Evolutionary conservation across 2,113 vertebrate species (phyloP).

Genomic region (Plestiodon gilberti): DNA sequence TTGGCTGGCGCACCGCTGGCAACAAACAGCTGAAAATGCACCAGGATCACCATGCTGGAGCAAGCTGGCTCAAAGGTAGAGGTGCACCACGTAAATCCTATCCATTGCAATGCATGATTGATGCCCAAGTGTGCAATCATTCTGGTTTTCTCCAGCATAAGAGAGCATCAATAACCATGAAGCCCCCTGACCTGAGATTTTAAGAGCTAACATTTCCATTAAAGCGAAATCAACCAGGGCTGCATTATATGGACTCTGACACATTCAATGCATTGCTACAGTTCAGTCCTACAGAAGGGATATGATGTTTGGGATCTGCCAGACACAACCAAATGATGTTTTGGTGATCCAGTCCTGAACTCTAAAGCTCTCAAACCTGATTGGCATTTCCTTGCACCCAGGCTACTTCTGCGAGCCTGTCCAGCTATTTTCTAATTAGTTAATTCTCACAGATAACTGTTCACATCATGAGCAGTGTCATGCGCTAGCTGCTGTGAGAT

Average conservation of each 20-base stretch:
- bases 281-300: not conserved
- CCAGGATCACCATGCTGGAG: constrained; percentile 55
- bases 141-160: not conserved
- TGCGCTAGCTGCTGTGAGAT: too few species aligned
- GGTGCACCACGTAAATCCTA: not conserved
- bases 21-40: constrained; percentile 33
- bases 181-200: not conserved
- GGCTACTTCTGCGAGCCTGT: not conserved
- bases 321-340: not conserved
- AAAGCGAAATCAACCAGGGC: not conserved
- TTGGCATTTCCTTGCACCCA: not conserved
- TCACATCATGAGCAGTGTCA: not conserved
- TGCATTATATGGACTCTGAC: not conserved
- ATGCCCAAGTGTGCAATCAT: not conserved
- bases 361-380: not conserved
- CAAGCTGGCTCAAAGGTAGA: constrained; percentile 55
- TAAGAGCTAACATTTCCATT: not conserved
- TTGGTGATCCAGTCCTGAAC: not conserved
- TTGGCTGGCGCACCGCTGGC: constrained; percentile 30
- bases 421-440: not conserved
- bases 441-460: not conserved
- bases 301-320: not conserved
- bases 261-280: not conserved
- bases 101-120: not conserved
- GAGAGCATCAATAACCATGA: not conserved